Base-by-base conservation (phyloP, 2,113 vertebrate genomes). In the Rynchops niger region DNA sequence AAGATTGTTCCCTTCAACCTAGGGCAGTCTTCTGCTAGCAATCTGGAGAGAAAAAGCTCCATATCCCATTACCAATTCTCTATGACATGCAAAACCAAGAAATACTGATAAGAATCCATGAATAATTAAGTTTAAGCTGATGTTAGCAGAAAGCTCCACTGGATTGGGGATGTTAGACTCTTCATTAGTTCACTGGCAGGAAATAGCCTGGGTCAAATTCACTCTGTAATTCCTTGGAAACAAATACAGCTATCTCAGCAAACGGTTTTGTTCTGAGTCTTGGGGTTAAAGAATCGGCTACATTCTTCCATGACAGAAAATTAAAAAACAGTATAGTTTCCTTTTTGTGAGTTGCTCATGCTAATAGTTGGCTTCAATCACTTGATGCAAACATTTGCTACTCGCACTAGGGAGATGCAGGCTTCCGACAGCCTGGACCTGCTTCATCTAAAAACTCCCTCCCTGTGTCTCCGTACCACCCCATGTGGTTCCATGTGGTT, bases 121-220 rank as follows among this genome's bases (percentile, higher is more conserved):
- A 96, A 95, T 94, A 97, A 97, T 95, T 95, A 95, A 93, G 26
- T 82, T 91, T 84, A 89, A 93, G 73, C 65, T 79, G 89, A 93
- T 82, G 91, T 77, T 79, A 94, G 77, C 94, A 95, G 91, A 85
- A 97, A 92, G n/a, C 36, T 83, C 32, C 40, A 15, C 61, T 72
- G 76, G 16, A 78, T 4, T 61, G 43, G 19, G 30, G n/a, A 65
- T 72, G 36, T 91, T 67, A 91, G 45, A 50, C 30, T 89, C 56
- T 55, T 78, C 36, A 15, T 92, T 55, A 56, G 53, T 72, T 95
- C 38, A 56, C 50, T 50, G 66, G 40, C 52, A 96, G 83, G 86
- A 97, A 92, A 89, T 25, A 67, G 43, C 25, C 23, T n/a, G 30
- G 83, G 38, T 92, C 83, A 62, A 92, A 95, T 94, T 90, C 16